These are phyloP conservation scores for Garrulus glandarius DNA, from an alignment of 2,797 vertebrate species.

Conservation along the genomic window DNA sequence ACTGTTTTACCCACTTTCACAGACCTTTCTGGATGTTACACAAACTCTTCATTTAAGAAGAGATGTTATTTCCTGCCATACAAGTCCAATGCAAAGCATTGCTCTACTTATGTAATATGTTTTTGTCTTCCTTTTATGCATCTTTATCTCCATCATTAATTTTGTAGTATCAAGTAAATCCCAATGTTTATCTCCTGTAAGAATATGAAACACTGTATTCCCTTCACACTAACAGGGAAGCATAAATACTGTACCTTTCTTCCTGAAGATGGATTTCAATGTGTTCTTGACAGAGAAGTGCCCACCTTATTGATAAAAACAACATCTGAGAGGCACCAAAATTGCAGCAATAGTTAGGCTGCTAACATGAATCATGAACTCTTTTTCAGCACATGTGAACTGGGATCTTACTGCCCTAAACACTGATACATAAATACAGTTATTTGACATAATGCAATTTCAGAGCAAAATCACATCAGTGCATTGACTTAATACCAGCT, in stretches of 20 bases:
- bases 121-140: background rate
- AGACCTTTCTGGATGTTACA: background rate
- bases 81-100: background rate
- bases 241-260: background rate
- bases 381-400: background rate
- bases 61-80: background rate
- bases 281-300: constrained; percentile 3
- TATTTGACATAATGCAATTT: constrained; percentile 38
- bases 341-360: background rate
- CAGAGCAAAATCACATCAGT: constrained; percentile 38
- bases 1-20: background rate
- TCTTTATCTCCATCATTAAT: background rate
- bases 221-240: background rate
- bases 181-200: background rate
- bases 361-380: constrained; percentile 4
- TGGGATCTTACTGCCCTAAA: background rate
- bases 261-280: background rate
- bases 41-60: background rate
- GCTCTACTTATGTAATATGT: background rate
- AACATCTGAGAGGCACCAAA: constrained; percentile 25
- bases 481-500: constrained; percentile 31
- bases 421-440: constrained; percentile 20
- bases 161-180: background rate
- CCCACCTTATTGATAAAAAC: constrained; percentile 37
- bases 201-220: background rate